Evolutionary conservation across 2,113 vertebrate genomes (phyloP).

Genomic region (Sorex fumeus): DNA sequence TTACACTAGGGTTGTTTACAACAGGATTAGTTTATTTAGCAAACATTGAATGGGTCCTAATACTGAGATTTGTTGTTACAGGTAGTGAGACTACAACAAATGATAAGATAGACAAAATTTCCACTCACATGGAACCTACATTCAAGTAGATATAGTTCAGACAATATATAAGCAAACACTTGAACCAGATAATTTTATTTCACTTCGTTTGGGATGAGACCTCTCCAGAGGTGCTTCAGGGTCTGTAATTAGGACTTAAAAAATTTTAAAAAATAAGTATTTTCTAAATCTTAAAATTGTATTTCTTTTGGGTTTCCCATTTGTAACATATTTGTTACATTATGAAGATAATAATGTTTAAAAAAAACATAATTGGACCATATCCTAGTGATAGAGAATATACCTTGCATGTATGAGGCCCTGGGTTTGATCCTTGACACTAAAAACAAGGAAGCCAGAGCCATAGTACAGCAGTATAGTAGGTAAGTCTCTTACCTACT

Average conservation of each 20-base stretch:
- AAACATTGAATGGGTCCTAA: not conserved
- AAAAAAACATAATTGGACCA: not conserved
- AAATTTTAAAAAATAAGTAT: slow-evolving; percentile 34
- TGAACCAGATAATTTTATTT: slow-evolving; percentile 34
- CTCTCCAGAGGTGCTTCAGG: too few species aligned
- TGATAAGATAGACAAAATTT: slow-evolving; percentile 2
- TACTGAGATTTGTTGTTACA: not conserved
- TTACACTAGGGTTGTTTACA: slow-evolving; percentile 39
- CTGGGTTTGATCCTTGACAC: too few species aligned
- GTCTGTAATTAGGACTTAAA: slow-evolving; percentile 5
- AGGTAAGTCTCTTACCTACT: too few species aligned
- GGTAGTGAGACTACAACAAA: slow-evolving; percentile 8
- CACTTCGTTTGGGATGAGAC: too few species aligned
- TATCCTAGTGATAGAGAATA: too few species aligned
- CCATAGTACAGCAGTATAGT: too few species aligned
- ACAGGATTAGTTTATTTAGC: not conserved
- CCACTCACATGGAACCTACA: slow-evolving; percentile 20
- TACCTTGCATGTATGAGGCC: too few species aligned
- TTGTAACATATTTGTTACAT: slow-evolving; percentile 39
- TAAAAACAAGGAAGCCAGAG: too few species aligned
- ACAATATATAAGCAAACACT: slow-evolving; percentile 47
- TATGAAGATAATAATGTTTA: slow-evolving; percentile 41
- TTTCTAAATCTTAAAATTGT: slow-evolving; percentile 6
- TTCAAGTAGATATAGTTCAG: not conserved
- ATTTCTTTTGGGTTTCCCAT: slow-evolving; percentile 24